Conservation (phyloP, 2,797 vertebrate genomes). For the Lagocephalus sceleratus region DNA sequence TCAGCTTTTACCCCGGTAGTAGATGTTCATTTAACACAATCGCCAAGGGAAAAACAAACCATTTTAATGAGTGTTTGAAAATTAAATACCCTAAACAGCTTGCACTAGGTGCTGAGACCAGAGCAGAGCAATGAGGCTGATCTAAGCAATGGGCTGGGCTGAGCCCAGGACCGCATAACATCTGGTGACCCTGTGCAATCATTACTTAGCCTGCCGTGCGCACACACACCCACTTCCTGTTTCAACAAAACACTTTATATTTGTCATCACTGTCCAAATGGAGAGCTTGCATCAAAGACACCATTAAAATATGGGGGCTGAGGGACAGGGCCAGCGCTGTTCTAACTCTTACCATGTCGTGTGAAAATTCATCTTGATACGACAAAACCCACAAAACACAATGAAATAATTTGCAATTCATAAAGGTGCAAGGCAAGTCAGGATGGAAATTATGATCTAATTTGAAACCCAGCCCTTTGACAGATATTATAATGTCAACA, state of each 20-base stretch:
- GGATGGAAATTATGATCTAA: background rate
- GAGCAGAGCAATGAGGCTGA: conserved; percentile 80
- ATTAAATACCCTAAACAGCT: conserved; percentile 83
- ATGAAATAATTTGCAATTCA: conserved; percentile 37
- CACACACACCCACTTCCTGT: conserved; percentile 63
- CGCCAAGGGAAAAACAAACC: conserved; percentile 83
- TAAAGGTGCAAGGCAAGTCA: conserved; percentile 6
- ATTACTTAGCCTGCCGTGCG: conserved; percentile 70
- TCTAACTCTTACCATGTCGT: conserved; percentile 52
- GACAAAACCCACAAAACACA: conserved; percentile 47
- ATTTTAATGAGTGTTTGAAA: conserved; percentile 85
- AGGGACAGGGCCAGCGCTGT: conserved; percentile 42
- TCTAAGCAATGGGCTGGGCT: conserved; percentile 74
- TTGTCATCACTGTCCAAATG: conserved; percentile 70
- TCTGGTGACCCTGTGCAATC: conserved; percentile 82
- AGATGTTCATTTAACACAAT: conserved; percentile 84
- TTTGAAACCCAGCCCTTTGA: too few species aligned
- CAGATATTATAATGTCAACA: too few species aligned
- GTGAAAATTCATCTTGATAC: conserved; percentile 52
- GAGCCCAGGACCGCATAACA: conserved; percentile 73
- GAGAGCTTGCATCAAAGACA: conserved; percentile 63
- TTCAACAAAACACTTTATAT: conserved; percentile 62
- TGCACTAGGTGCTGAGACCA: conserved; percentile 74
- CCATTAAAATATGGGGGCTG: conserved; percentile 54
- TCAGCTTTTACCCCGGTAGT: conserved; percentile 78